A percentile compares a stretch with the other conserved stretches of the same genome.
These are phyloP conservation scores for Calonectris borealis DNA, from an alignment of 2,113 vertebrate genomes.

Conservation along the genomic window DNA sequence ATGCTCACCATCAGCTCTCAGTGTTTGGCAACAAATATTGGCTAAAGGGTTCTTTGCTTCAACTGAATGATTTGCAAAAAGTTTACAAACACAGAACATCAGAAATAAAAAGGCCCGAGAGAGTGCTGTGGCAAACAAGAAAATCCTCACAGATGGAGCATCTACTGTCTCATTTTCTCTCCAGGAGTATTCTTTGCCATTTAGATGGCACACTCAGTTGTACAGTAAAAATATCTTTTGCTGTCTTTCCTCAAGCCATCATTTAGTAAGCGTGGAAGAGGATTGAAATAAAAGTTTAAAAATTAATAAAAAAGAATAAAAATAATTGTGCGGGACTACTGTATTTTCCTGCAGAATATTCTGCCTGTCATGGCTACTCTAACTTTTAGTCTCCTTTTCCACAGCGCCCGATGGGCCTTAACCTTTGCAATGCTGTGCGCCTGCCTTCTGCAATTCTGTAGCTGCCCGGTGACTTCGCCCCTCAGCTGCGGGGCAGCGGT, in stretches of 20 bases:
- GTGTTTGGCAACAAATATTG: background rate
- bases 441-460: background rate
- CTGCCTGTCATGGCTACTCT: background rate
- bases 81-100: background rate
- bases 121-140: background rate
- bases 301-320: background rate
- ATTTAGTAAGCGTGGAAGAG: background rate
- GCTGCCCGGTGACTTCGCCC: background rate
- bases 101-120: background rate
- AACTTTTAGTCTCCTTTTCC: background rate
- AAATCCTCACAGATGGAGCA: constrained; percentile 42
- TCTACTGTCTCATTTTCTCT: constrained; percentile 4
- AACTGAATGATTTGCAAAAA: background rate
- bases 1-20: background rate
- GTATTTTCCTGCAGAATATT: background rate
- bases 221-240: constrained; percentile 12
- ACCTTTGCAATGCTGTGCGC: background rate
- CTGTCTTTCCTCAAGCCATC: background rate
- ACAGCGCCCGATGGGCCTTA: too few relatives aligned
- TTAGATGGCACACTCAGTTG: background rate
- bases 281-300: background rate
- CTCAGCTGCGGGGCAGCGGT: background rate
- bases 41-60: background rate
- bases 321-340: background rate
- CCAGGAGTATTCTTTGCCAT: background rate